Evolutionary conservation across 2,888 invertebrate genomes (phyloP).

Genomic region (Apamea epomidion): DNA sequence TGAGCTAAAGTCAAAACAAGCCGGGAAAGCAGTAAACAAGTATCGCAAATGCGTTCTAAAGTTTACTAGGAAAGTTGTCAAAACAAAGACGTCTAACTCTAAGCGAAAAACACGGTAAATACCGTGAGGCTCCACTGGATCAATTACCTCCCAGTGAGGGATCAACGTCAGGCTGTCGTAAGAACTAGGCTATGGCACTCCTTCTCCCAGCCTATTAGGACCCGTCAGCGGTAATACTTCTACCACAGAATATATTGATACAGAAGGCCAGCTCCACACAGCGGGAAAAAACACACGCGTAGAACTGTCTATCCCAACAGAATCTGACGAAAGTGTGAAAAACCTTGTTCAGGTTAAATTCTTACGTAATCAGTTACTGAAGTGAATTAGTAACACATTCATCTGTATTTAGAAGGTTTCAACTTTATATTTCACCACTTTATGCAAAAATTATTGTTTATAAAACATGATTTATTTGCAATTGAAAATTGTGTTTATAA

Average conservation of each 20-base stretch:
- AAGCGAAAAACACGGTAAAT: slow-evolving; percentile 11
- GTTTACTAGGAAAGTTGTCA: slow-evolving; percentile 6
- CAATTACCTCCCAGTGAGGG: slow-evolving; percentile 49
- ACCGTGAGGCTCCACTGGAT: slow-evolving; percentile 13
- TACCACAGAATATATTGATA: neutral
- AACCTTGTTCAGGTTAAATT: neutral
- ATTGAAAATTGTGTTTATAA: no score
- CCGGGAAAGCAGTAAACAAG: neutral
- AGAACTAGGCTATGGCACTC: slow-evolving; percentile 43
- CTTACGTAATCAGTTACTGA: neutral
- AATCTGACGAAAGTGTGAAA: neutral
- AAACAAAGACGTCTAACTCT: slow-evolving; percentile 18
- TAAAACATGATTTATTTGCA: no score
- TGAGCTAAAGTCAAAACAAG: neutral
- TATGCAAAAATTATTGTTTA: no score
- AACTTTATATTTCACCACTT: neutral
- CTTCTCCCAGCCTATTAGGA: slow-evolving; percentile 41
- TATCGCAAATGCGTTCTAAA: neutral
- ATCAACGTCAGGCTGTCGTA: slow-evolving; percentile 43
- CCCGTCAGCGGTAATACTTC: slow-evolving; percentile 46
- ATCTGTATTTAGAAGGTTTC: neutral
- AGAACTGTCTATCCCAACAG: no score
- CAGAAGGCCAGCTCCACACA: slow-evolving; percentile 11
- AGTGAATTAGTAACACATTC: neutral
- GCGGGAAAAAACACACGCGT: neutral